Evolutionary conservation across 2,113 vertebrate species (phyloP).

Genomic region (Dascyllus trimaculatus): DNA sequence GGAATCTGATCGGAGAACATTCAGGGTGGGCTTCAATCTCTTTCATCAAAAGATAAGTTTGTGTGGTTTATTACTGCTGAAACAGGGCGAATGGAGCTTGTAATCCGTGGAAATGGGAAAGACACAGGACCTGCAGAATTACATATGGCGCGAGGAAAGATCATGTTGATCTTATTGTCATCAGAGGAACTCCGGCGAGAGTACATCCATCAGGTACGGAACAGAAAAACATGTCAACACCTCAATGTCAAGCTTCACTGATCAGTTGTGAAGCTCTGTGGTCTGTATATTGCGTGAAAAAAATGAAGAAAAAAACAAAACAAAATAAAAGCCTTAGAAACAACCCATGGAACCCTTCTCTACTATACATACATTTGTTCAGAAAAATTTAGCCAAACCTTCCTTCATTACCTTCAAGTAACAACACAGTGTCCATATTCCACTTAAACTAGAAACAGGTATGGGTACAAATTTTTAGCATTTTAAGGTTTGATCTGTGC

Average conservation of each 20-base stretch:
- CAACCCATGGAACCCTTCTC: neutral
- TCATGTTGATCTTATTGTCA: slow-evolving; percentile 29
- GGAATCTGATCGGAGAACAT: slow-evolving; percentile 75
- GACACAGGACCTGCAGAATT: slow-evolving; percentile 44
- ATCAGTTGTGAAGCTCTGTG: slow-evolving; percentile 46
- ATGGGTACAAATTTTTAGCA: slow-evolving; percentile 68
- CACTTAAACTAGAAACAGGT: slow-evolving; percentile 56
- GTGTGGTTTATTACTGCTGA: slow-evolving; percentile 45
- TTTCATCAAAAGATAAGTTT: slow-evolving; percentile 58
- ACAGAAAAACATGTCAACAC: slow-evolving; percentile 20
- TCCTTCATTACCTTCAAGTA: slow-evolving; percentile 22
- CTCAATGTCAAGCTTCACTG: slow-evolving; percentile 22
- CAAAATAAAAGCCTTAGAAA: slow-evolving; percentile 8
- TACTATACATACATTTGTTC: slow-evolving; percentile 45
- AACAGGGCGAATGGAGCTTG: slow-evolving; percentile 27
- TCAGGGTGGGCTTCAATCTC: slow-evolving; percentile 76
- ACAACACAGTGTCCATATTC: slow-evolving; percentile 27
- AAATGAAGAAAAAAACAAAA: slow-evolving; percentile 7
- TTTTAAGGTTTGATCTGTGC: slow-evolving; percentile 74
- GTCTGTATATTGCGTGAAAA: slow-evolving; percentile 18
- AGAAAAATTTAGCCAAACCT: slow-evolving; percentile 48
- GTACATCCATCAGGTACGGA: slow-evolving; percentile 28
- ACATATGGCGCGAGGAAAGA: slow-evolving; percentile 40
- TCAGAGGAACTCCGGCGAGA: slow-evolving; percentile 40
- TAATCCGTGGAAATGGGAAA: slow-evolving; percentile 46